These are phyloP conservation scores for Lethenteron reissneri DNA, from an alignment of 2,113 vertebrate species.

Conservation along the genomic window DNA sequence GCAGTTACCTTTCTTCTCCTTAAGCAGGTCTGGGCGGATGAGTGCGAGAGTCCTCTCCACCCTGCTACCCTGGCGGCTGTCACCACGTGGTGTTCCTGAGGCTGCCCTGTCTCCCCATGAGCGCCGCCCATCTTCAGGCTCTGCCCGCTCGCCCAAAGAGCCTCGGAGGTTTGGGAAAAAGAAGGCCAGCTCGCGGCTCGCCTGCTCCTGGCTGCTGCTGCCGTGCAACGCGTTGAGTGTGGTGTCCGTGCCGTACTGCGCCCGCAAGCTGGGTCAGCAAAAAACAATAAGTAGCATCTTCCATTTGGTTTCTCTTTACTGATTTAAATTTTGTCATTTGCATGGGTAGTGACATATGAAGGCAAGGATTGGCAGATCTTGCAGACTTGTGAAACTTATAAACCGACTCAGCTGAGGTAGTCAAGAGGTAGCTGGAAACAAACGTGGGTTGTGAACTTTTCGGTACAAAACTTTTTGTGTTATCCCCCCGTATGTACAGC, in stretches of 20 bases:
- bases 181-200: constrained; percentile 39
- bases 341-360: too few relatives aligned
- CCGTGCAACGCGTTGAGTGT: constrained; percentile 47
- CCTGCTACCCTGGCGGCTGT: constrained; percentile 9
- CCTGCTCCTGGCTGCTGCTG: constrained; percentile 30
- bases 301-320: too few relatives aligned
- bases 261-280: constrained; percentile 34
- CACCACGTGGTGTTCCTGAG: too few relatives aligned
- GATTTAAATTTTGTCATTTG: too few relatives aligned
- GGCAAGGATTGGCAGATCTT: too few relatives aligned
- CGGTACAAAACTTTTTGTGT: too few relatives aligned
- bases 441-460: too few relatives aligned
- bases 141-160: constrained; percentile 13
- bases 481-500: too few relatives aligned
- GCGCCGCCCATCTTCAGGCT: constrained; percentile 16
- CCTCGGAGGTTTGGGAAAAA: constrained; percentile 41
- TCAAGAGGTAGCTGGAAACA: too few relatives aligned
- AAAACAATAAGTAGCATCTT: constrained; percentile 12
- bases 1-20: constrained; percentile 26
- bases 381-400: too few relatives aligned
- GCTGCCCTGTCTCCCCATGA: too few relatives aligned
- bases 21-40: constrained; percentile 27
- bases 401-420: too few relatives aligned
- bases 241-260: constrained; percentile 42
- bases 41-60: constrained; percentile 34